Evolutionary conservation across 92 coral and sea anemone genomes (phyloP).

Genomic region (Zoanthus sansibaricus): DNA sequence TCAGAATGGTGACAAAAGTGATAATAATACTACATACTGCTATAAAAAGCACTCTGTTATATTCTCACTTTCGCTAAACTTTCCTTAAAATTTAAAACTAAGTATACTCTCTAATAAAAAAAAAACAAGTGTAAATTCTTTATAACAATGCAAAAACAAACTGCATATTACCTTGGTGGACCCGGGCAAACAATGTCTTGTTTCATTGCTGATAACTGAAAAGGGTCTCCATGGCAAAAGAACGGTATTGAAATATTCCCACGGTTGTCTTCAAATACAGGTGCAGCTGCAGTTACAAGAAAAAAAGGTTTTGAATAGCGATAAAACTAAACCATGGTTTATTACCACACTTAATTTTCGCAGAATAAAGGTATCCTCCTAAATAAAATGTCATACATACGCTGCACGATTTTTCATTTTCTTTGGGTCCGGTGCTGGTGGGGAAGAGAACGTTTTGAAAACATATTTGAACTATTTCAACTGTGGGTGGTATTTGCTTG

Average conservation of each 20-base stretch:
- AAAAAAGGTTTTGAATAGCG: conserved; percentile 12
- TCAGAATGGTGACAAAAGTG: not conserved
- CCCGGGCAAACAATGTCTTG: conserved; percentile 57
- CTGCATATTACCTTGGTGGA: conserved; percentile 43
- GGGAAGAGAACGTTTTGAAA: not conserved
- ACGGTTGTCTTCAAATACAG: conserved; percentile 51
- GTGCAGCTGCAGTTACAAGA: conserved; percentile 46
- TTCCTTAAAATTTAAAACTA: not conserved
- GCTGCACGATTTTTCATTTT: not conserved
- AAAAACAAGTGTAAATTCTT: not conserved
- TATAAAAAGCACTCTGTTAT: not conserved
- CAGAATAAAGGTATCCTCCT: not conserved
- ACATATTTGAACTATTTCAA: too few relatives aligned
- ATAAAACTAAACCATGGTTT: not conserved
- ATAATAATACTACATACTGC: not conserved
- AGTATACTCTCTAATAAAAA: not conserved
- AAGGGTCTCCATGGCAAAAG: conserved; percentile 58
- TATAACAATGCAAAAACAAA: not conserved
- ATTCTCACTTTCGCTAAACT: not conserved
- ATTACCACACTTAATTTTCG: not conserved
- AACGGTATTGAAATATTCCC: conserved; percentile 46
- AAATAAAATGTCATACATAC: not conserved
- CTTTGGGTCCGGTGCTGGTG: not conserved
- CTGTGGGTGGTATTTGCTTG: too few relatives aligned
- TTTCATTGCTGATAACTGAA: conserved; percentile 40